These are phyloP conservation scores for Salminus brasiliensis DNA, from an alignment of 2,113 vertebrate genomes.

Conservation along the genomic window DNA sequence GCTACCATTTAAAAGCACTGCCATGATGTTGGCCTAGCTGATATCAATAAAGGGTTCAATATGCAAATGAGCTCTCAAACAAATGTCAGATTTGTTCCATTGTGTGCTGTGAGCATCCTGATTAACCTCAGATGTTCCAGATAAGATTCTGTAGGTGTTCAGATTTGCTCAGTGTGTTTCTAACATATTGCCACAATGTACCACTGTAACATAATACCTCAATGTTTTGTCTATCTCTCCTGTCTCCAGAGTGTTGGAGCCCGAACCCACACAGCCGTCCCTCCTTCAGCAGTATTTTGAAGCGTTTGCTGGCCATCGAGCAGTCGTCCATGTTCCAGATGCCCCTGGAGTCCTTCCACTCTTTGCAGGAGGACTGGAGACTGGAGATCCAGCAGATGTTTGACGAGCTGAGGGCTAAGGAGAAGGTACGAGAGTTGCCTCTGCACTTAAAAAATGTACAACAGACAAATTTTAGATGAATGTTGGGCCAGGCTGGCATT, in stretches of 20 bases:
- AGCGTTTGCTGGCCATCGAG: conserved; percentile 81
- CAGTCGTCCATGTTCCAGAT: conserved; percentile 91
- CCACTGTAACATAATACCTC: too few relatives aligned
- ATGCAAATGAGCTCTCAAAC: too few relatives aligned
- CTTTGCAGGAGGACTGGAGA: conserved; percentile 90
- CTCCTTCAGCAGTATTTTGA: conserved; percentile 81
- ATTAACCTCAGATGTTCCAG: too few relatives aligned
- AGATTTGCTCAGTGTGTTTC: too few relatives aligned
- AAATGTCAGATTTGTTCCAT: too few relatives aligned
- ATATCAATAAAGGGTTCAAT: too few relatives aligned
- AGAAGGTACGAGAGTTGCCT: conserved; percentile 77
- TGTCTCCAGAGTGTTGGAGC: conserved; percentile 85
- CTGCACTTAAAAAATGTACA: not conserved
- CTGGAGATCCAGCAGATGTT: conserved; percentile 93
- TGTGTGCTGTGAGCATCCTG: too few relatives aligned
- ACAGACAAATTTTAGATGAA: not conserved
- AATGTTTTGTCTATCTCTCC: not conserved
- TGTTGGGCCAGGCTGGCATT: too few relatives aligned
- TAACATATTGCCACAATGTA: too few relatives aligned
- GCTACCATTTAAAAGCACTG: too few relatives aligned
- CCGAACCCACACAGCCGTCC: conserved; percentile 84
- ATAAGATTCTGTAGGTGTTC: too few relatives aligned
- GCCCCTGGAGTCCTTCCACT: conserved; percentile 92
- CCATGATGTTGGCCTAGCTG: too few relatives aligned
- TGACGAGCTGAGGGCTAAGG: conserved; percentile 87